A percentile compares a stretch with the other conserved stretches of the same genome.
phyloP scores from a whole-genome alignment of 2,888 invertebrate species.

The Argyresthia goedartella region DNA sequence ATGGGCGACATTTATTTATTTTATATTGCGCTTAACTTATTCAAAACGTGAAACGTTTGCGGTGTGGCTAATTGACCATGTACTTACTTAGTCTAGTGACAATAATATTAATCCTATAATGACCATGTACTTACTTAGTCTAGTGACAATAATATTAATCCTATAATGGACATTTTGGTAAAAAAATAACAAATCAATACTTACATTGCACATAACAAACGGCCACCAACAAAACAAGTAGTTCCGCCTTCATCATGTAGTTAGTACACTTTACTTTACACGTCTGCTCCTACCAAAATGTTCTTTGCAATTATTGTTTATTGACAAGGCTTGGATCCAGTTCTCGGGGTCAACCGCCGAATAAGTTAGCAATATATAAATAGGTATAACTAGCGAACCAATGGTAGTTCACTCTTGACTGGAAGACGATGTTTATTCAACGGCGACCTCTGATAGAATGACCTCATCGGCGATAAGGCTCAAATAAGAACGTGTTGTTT shows the following conservation, averaged over 20 bases:
- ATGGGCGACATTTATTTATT: too few species aligned
- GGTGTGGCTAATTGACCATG: too few species aligned
- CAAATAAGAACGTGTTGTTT: neutral
- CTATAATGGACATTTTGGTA: too few species aligned
- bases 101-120: too few species aligned
- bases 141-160: too few species aligned
- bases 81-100: too few species aligned
- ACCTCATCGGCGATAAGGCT: slow-evolving; percentile 39
- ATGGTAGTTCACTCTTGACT: neutral
- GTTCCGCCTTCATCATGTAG: slow-evolving; percentile 40
- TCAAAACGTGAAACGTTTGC: too few species aligned
- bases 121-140: too few species aligned
- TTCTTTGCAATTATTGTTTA: neutral
- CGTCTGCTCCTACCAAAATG: neutral
- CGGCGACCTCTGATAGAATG: slow-evolving; percentile 36
- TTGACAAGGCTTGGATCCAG: slow-evolving; percentile 9
- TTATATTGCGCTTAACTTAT: too few species aligned
- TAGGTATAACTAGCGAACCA: neutral
- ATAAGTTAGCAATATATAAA: too few species aligned
- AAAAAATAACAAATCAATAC: slow-evolving; percentile 16
- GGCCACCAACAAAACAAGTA: slow-evolving; percentile 34
- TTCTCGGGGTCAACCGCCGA: too few species aligned
- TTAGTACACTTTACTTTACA: slow-evolving; percentile 15
- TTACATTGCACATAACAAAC: slow-evolving; percentile 46
- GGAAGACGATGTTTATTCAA: slow-evolving; percentile 10